Evolutionary conservation across 2,113 vertebrate genomes (phyloP).

Genomic region (Maccullochella peelii): DNA sequence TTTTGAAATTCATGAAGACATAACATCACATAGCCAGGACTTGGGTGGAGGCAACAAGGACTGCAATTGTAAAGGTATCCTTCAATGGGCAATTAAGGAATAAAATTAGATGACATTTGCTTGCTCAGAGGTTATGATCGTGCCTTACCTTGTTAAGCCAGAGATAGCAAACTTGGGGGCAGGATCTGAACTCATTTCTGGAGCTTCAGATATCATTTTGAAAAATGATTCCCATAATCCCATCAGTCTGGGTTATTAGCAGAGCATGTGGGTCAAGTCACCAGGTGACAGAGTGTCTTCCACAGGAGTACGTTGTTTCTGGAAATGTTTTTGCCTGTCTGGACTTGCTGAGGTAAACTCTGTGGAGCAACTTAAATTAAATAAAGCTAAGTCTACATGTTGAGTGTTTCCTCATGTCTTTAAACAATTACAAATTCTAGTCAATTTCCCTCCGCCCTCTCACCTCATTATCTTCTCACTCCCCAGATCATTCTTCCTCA

Average conservation of each 20-base stretch:
- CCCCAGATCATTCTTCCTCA: not conserved
- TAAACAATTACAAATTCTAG: not conserved
- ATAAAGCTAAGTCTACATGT: not conserved
- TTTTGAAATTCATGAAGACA: slow-evolving; percentile 45
- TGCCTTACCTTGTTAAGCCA: slow-evolving; percentile 19
- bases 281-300: not conserved
- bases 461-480: slow-evolving; percentile 3
- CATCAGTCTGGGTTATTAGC: slow-evolving; percentile 14
- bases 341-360: not conserved
- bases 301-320: not conserved
- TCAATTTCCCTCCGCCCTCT: not conserved
- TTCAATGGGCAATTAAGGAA: slow-evolving; percentile 39
- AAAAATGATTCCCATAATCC: slow-evolving; percentile 40
- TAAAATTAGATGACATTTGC: slow-evolving; percentile 28
- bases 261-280: slow-evolving; percentile 22
- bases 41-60: not conserved
- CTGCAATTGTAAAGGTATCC: slow-evolving; percentile 20
- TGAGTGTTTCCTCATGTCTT: not conserved
- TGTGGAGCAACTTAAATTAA: not conserved
- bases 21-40: slow-evolving; percentile 4
- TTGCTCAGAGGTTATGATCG: slow-evolving; percentile 17
- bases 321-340: not conserved
- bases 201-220: slow-evolving; percentile 22
- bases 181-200: not conserved
- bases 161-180: slow-evolving; percentile 1